Percentiles rank a stretch among this genome's conserved stretches.
phyloP scores from a whole-genome alignment of 2,797 vertebrate species.

The Cossypha heuglini region DNA sequence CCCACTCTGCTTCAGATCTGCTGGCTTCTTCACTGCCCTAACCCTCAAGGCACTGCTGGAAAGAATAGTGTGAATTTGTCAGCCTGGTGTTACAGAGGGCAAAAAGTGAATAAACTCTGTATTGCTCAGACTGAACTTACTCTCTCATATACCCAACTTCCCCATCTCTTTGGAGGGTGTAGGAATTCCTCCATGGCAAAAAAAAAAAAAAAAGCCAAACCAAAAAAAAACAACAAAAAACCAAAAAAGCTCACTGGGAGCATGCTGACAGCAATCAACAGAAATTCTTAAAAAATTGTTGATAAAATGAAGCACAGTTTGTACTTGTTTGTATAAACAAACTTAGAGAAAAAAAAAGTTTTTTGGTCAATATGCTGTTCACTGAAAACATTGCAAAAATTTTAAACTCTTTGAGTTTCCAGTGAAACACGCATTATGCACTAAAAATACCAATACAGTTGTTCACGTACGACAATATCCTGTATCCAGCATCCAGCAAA shows the following conservation, averaged over 20 bases:
- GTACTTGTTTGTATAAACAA: not conserved
- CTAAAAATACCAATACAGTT: not conserved
- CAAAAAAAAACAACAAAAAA: no score
- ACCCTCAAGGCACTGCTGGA: not conserved
- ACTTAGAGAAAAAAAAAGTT: not conserved
- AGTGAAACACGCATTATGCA: not conserved
- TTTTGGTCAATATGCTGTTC: not conserved
- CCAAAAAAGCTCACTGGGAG: not conserved
- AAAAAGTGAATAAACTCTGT: not conserved
- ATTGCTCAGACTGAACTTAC: not conserved
- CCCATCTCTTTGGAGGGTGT: not conserved
- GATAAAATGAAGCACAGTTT: not conserved
- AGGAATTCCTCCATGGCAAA: not conserved
- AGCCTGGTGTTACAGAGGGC: not conserved
- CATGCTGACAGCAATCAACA: not conserved
- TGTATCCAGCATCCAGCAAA: not conserved
- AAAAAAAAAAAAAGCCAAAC: not conserved
- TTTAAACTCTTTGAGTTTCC: not conserved
- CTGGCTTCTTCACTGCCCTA: not conserved
- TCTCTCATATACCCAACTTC: not conserved
- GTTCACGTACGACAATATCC: not conserved
- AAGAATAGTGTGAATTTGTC: not conserved
- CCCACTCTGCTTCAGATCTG: not conserved
- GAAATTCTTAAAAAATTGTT: not conserved
- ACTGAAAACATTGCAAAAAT: not conserved